phyloP scores from a whole-genome alignment of 2,797 vertebrate genomes.

The Zalophus californianus region DNA sequence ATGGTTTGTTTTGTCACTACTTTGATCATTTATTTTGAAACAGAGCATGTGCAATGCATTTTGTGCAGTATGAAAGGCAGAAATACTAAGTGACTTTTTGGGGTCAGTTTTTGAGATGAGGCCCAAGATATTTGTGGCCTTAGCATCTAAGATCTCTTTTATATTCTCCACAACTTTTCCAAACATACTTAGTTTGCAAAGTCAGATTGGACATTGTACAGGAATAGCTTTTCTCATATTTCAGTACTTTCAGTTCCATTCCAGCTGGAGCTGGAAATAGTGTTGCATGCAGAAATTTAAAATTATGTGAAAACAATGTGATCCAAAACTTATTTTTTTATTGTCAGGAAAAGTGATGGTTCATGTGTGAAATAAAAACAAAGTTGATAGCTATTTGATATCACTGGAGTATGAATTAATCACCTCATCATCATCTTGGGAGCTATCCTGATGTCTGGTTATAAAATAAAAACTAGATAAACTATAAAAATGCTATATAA shows the following conservation, averaged over 20 bases:
- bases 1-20: not conserved
- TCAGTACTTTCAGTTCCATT: slow-evolving; percentile 17
- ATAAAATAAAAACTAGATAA: not conserved
- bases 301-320: slow-evolving; percentile 31
- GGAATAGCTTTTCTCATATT: slow-evolving; percentile 58
- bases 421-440: not conserved
- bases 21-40: slow-evolving; percentile 39
- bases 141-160: not conserved
- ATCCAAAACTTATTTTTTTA: slow-evolving; percentile 2
- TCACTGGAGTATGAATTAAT: not conserved
- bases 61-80: not conserved
- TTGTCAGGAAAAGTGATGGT: not conserved
- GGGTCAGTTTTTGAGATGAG: not conserved
- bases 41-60: not conserved
- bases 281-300: not conserved
- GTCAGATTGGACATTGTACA: slow-evolving; percentile 48
- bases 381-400: not conserved
- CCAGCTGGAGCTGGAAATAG: slow-evolving; percentile 47
- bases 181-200: slow-evolving; percentile 57
- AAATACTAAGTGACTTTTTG: not conserved
- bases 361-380: slow-evolving; percentile 21
- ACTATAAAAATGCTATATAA: not conserved
- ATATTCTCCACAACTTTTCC: slow-evolving; percentile 32
- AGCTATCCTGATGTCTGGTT: not conserved
- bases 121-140: slow-evolving; percentile 31